Evolutionary conservation across 2,888 invertebrate genomes (phyloP), one percentile per base, ranked within the genome.

Genomic region (Drosophila koepferae): DNA sequence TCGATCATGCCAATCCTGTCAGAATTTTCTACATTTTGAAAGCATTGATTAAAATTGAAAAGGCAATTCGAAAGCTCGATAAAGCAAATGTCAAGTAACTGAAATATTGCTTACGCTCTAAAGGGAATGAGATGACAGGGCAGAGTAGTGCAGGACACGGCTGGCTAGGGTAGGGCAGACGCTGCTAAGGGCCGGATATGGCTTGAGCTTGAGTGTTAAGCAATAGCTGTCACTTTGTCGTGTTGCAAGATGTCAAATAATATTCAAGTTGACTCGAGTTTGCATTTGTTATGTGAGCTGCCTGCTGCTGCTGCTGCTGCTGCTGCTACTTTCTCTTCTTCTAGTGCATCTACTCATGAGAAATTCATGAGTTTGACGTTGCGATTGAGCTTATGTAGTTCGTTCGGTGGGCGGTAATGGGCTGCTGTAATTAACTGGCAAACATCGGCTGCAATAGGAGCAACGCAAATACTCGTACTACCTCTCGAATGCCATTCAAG

Each of bases 361-460:
- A 56, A 71, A 82, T 81, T 77, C 82, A 81, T 67, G 77, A 68
- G 69, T 66, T 65, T 56, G 66, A 48, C 65, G 64, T 34, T 59
- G 54, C 36, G 14, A 46, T 36, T 41, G 46, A 14, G 23, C 46
- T 46, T 7, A 23, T 16, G 46, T 8, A 23, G 46, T 8, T 28
- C 28, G 14, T 16, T 16, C 40, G 28, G 18, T 36, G 23, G 38
- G 36, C n/a, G 44, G 10, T 23, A 55, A 40, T 23, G 46, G 62
- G 31, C 23, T 46, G 46, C 14, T 49, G 75, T 65, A 62, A 71
- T 61, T 74, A 74, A 60, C 61, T 58, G 44, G 31, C 44, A 40
- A 48, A 28, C 41, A 53, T 44, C 46, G 20, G 46, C 36, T 23
- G 23, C 5, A 46, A 63, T 10, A 14, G 31, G 40, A 49, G 43